phyloP scores from a whole-genome alignment of 2,888 invertebrate species.

The Rugalucina vietnamica region DNA sequence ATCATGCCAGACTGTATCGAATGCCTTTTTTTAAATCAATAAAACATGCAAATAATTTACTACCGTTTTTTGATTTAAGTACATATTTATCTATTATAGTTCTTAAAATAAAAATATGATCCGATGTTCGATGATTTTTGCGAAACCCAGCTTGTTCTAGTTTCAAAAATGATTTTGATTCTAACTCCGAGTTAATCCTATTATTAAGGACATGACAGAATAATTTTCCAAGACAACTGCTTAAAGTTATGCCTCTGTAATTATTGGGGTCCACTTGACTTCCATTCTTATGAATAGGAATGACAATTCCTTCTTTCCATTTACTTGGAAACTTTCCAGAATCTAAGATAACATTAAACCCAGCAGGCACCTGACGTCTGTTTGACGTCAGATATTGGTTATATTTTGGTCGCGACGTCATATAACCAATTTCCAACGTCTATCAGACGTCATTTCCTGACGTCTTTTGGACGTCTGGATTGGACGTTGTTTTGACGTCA shows the following conservation, averaged over 20 bases:
- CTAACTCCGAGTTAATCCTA: background rate
- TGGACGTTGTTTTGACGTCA: too few relatives aligned
- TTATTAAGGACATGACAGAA: background rate
- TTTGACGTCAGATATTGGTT: too few relatives aligned
- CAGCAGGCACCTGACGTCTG: too few relatives aligned
- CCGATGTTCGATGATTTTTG: background rate
- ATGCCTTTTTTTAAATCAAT: background rate
- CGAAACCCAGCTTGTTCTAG: background rate
- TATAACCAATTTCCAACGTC: too few relatives aligned
- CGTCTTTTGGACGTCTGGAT: too few relatives aligned
- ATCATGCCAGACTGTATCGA: background rate
- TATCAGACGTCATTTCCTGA: too few relatives aligned
- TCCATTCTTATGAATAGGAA: background rate
- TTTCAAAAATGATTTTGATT: background rate
- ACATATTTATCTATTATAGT: background rate
- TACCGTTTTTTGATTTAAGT: background rate
- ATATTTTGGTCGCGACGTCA: too few relatives aligned
- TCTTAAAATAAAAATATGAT: background rate
- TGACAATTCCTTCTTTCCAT: background rate
- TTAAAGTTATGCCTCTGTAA: background rate
- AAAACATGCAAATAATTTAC: conserved; percentile 1
- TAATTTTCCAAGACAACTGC: background rate
- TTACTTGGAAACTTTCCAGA: background rate
- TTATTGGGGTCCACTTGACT: background rate
- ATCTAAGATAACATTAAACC: background rate